Evolutionary conservation across 2,113 vertebrate genomes (phyloP).

Genomic region (Damaliscus lunatus): DNA sequence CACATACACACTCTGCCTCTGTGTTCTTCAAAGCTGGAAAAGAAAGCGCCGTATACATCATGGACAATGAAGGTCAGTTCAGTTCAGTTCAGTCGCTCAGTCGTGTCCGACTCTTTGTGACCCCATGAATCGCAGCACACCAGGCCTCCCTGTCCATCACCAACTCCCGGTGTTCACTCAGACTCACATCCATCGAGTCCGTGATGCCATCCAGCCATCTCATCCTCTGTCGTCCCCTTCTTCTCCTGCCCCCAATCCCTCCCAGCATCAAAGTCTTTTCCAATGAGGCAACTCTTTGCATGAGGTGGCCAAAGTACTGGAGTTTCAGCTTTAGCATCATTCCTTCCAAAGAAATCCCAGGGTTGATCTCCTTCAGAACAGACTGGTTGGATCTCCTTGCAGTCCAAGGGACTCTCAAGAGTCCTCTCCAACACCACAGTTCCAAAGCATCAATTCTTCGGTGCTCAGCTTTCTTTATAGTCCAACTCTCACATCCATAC

Average conservation of each 20-base stretch:
- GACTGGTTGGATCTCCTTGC: not conserved
- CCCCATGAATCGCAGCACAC: too few species aligned
- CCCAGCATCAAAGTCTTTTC: too few species aligned
- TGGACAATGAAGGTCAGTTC: not conserved
- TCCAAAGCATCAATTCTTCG: not conserved
- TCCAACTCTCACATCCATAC: not conserved
- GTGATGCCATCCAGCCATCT: too few species aligned
- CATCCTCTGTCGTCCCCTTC: too few species aligned
- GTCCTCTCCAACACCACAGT: not conserved
- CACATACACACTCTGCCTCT: not conserved
- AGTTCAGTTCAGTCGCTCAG: not conserved
- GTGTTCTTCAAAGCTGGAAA: not conserved
- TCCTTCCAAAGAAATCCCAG: not conserved
- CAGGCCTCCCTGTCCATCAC: too few species aligned
- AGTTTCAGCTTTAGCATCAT: not conserved
- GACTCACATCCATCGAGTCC: accelerated
- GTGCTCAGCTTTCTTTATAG: accelerated
- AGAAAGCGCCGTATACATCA: not conserved
- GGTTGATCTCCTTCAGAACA: not conserved
- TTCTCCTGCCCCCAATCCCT: too few species aligned
- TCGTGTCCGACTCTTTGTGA: accelerated
- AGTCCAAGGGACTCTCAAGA: not conserved
- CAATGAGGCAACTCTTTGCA: too few species aligned
- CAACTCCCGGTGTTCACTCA: too few species aligned
- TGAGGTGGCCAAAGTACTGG: too few species aligned